These are phyloP conservation scores for Nowickia ferox DNA, from an alignment of 2,888 invertebrate species.

Conservation along the genomic window DNA sequence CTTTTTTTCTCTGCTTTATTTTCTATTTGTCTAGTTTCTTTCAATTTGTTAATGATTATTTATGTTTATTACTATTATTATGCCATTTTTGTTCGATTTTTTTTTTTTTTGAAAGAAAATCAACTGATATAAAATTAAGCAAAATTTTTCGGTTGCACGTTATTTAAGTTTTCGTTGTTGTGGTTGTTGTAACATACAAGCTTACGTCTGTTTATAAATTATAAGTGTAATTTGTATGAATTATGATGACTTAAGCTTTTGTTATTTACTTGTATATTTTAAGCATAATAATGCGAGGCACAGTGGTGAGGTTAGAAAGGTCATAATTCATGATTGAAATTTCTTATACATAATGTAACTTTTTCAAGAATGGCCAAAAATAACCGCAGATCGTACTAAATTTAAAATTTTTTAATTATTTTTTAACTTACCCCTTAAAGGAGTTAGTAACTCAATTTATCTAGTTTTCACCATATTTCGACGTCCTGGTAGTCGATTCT, in stretches of 20 bases:
- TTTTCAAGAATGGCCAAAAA: too few relatives aligned
- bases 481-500: too few relatives aligned
- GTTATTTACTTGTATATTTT: conserved; percentile 49
- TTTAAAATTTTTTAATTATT: too few relatives aligned
- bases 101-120: conserved; percentile 8
- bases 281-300: conserved; percentile 51
- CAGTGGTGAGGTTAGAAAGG: not conserved
- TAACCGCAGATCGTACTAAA: too few relatives aligned
- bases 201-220: conserved; percentile 9
- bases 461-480: too few relatives aligned
- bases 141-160: conserved; percentile 11
- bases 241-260: conserved; percentile 61
- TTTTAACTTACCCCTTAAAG: too few relatives aligned
- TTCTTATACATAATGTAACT: not conserved
- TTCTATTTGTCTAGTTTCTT: conserved; percentile 32
- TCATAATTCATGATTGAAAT: not conserved
- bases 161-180: not conserved
- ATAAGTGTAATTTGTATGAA: conserved; percentile 59
- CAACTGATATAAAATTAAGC: conserved; percentile 20
- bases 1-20: not conserved
- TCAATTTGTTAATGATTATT: conserved; percentile 67
- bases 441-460: too few relatives aligned
- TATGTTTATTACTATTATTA: conserved; percentile 67
- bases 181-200: not conserved
- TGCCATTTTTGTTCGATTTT: conserved; percentile 19